Conservation (phyloP, 2,113 vertebrate species). For the Hipposideros armiger region DNA sequence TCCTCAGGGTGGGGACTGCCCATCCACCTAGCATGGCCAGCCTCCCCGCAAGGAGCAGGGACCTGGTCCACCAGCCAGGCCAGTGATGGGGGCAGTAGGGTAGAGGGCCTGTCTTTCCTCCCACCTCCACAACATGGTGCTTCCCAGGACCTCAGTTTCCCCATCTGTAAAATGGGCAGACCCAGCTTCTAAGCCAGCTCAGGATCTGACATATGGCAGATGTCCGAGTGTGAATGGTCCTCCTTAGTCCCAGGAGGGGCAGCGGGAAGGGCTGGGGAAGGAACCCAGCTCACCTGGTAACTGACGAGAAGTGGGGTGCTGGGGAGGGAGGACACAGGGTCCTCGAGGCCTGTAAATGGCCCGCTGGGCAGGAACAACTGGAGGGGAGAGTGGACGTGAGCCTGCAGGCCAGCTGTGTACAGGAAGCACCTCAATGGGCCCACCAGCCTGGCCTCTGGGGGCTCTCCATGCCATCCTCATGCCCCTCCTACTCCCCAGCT, state of each 20-base stretch:
- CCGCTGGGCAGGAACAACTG: slow-evolving; percentile 90
- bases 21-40: neutral
- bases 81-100: neutral
- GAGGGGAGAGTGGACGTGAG: slow-evolving; percentile 77
- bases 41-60: neutral
- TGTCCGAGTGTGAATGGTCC: neutral
- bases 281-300: slow-evolving; percentile 91
- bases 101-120: neutral
- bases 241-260: neutral
- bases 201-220: neutral
- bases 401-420: accelerated
- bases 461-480: neutral
- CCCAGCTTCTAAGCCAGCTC: neutral
- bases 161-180: neutral
- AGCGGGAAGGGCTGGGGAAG: neutral
- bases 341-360: slow-evolving; percentile 90
- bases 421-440: neutral
- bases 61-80: neutral
- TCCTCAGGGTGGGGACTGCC: no score
- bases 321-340: slow-evolving; percentile 89
- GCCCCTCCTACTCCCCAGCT: neutral
- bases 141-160: neutral
- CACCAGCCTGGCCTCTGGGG: neutral
- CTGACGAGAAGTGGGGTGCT: slow-evolving; percentile 91
- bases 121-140: neutral